phyloP scores from a whole-genome alignment of 2,797 vertebrate genomes.

The Rhabdophis nuchalis region DNA sequence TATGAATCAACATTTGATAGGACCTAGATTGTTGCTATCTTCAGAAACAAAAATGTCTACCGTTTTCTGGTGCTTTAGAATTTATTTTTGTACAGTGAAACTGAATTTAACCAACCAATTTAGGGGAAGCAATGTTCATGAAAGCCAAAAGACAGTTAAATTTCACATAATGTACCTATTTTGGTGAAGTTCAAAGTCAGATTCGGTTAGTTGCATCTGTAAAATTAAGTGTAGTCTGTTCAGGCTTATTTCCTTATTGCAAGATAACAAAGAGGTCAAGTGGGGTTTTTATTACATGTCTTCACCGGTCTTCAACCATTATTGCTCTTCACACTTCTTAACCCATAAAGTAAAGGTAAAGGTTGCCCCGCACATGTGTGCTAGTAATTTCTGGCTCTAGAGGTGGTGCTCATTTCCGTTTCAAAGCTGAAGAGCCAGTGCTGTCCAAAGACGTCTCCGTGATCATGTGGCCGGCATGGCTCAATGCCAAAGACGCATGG shows the following conservation, averaged over 20 bases:
- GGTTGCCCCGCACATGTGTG: no score
- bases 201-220: neutral
- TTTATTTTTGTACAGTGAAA: neutral
- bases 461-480: no score
- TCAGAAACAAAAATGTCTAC: neutral
- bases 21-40: neutral
- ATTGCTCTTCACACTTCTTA: neutral
- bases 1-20: neutral
- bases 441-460: no score
- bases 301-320: neutral
- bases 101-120: neutral
- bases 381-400: no score
- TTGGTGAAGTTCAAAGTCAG: neutral
- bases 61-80: neutral
- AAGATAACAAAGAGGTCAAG: neutral
- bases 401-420: no score
- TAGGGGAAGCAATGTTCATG: neutral
- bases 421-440: no score
- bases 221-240: neutral
- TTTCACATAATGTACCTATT: neutral
- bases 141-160: neutral
- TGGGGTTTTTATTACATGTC: neutral
- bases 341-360: neutral
- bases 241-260: neutral
- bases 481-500: no score